Evolutionary conservation across 1,140 invertebrate species (phyloP).

Genomic region (Macrostomum lignano): DNA sequence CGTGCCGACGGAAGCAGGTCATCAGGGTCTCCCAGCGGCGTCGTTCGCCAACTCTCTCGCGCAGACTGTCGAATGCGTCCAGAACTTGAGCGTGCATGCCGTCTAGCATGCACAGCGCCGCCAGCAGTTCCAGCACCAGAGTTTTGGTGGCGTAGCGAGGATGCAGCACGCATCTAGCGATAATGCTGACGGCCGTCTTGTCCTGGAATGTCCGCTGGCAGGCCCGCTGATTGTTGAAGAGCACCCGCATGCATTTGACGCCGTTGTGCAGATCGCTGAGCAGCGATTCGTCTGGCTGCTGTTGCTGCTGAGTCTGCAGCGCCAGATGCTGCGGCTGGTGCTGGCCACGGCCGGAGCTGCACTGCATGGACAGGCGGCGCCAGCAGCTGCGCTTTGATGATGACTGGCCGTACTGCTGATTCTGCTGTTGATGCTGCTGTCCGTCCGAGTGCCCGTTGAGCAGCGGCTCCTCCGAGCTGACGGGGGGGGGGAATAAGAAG

Average conservation of each 20-base stretch:
- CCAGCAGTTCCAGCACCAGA: conserved; percentile 1
- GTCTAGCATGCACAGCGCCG: conserved; percentile 1
- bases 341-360: too few relatives aligned
- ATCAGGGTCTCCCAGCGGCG: conserved; percentile 1
- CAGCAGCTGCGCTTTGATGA: too few relatives aligned
- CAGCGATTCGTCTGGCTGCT: neutral
- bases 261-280: conserved; percentile 3
- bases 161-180: neutral
- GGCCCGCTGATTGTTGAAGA: conserved; percentile 5
- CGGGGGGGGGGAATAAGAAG: too few relatives aligned
- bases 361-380: too few relatives aligned
- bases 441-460: too few relatives aligned
- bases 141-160: neutral
- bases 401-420: too few relatives aligned
- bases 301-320: too few relatives aligned
- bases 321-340: too few relatives aligned
- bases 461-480: too few relatives aligned
- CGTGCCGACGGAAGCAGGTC: neutral
- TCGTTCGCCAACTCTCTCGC: neutral
- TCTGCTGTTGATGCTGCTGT: too few relatives aligned
- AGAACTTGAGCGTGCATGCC: neutral
- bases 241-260: conserved; percentile 3
- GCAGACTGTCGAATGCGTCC: neutral
- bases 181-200: neutral
- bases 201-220: neutral